Percentiles rank a stretch among this genome's conserved stretches.
Conservation (phyloP, 2,888 invertebrate species). For the Ochropleura leucogaster region DNA sequence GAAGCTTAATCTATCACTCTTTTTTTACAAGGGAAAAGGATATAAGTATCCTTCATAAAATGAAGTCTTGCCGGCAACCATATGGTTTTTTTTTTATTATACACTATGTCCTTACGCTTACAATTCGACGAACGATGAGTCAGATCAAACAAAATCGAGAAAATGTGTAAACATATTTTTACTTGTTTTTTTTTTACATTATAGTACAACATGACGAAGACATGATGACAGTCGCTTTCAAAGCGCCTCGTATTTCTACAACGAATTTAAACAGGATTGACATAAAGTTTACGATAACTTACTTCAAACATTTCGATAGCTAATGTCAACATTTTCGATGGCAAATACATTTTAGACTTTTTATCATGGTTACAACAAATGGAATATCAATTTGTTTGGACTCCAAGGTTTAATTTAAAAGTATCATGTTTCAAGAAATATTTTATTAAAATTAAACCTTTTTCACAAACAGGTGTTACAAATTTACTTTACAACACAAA, state of each 20-base stretch:
- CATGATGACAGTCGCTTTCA: not conserved
- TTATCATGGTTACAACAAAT: not conserved
- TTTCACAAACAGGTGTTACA: not conserved
- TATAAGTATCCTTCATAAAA: slow-evolving; percentile 4
- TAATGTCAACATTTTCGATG: not conserved
- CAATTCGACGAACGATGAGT: not conserved
- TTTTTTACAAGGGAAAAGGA: slow-evolving; percentile 7
- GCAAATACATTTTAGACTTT: not conserved
- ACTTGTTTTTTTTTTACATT: not conserved
- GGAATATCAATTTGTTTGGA: not conserved
- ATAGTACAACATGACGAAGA: not conserved
- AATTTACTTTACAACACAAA: not conserved
- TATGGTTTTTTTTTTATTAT: not conserved
- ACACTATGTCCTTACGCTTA: not conserved
- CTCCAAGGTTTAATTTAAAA: not conserved
- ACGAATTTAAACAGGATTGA: not conserved
- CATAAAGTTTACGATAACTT: not conserved
- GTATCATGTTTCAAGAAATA: not conserved
- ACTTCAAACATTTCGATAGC: not conserved
- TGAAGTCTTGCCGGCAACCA: not conserved
- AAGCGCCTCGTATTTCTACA: not conserved
- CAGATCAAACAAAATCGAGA: slow-evolving; percentile 5
- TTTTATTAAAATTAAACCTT: not conserved
- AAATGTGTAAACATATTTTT: not conserved
- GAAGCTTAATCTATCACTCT: not conserved